Base-by-base conservation (phyloP, 2,113 vertebrate genomes). In the Drymodes brunneopygia region DNA sequence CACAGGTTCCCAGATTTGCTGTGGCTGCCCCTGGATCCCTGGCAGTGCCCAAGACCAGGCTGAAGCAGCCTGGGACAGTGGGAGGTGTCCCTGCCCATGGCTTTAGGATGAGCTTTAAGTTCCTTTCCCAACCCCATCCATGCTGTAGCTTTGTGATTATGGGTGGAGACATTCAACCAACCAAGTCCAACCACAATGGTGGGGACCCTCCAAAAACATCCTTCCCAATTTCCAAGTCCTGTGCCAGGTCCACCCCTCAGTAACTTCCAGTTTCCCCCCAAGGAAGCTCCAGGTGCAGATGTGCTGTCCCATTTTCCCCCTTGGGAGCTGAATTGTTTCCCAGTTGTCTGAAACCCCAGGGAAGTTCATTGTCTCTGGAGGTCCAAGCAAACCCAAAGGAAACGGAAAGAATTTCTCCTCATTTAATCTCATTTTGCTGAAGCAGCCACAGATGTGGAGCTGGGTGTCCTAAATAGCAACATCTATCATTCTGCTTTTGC, bases 401-500 rank as follows among this genome's bases (percentile, higher is more conserved):
- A 95, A 91, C 42, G 3, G 81, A 58, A 81, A 53, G 48, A 79
- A 87, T 72, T 91, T 80, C 84, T 79, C 73, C 61, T 89, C 54
- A 61, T 91, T 89, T 92, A 40, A 94, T 95, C 61, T 75, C 19
- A 36, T 79, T 94, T 58, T 50, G 36, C 86, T 83, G 67, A 90
- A 82, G 36, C 48, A 77, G 15, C 70, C 77, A 56, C 88, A 95
- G 84, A 93, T 91, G 87, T 67, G 53, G 64, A 89, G 79, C 56
- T 81, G 73, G 2, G 17, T 89, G 90, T 71, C 88, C 91, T 84
- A 94, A 62, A 89, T 83, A 93, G 75, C 89, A 81, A 81, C 73
- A 95, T 90, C 60, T 31, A 87, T 91, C 82, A 60, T 87, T 54
- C 66, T 61, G 61, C 86, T 90, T 62, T 77, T 92, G 82, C 94